These are phyloP conservation scores for Saimiri boliviensis DNA, from an alignment of 2,113 vertebrate species.

Conservation along the genomic window DNA sequence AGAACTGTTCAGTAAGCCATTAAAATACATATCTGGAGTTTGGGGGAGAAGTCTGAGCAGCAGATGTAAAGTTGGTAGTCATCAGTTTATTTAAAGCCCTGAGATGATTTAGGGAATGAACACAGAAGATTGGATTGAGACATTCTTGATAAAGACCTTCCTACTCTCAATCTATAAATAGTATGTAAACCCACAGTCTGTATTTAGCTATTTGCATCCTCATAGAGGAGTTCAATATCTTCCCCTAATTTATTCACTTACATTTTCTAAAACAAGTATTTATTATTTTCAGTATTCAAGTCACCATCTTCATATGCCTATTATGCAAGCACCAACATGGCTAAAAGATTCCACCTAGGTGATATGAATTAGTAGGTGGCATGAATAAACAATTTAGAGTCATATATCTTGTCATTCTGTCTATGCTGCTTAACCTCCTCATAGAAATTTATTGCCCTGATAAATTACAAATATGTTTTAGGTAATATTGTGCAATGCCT, in stretches of 20 bases:
- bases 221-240: neutral
- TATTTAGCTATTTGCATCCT: neutral
- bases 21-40: neutral
- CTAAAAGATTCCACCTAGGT: neutral
- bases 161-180: neutral
- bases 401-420: neutral
- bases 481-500: conserved; percentile 38
- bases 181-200: neutral
- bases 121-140: neutral
- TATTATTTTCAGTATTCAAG: neutral
- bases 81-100: conserved; percentile 36
- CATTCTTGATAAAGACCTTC: neutral
- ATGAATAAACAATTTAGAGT: neutral
- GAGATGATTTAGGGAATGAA: neutral
- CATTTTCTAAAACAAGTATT: neutral
- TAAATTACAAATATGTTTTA: conserved; percentile 41
- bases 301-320: neutral
- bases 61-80: neutral
- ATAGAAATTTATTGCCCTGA: conserved; percentile 14
- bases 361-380: neutral
- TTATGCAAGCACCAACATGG: neutral
- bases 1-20: neutral
- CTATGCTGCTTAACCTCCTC: neutral
- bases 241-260: neutral
- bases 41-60: neutral